These are phyloP conservation scores for Hydrozoanthus tunicans DNA, from an alignment of 64 coral and sea anemone species.

Conservation along the genomic window DNA sequence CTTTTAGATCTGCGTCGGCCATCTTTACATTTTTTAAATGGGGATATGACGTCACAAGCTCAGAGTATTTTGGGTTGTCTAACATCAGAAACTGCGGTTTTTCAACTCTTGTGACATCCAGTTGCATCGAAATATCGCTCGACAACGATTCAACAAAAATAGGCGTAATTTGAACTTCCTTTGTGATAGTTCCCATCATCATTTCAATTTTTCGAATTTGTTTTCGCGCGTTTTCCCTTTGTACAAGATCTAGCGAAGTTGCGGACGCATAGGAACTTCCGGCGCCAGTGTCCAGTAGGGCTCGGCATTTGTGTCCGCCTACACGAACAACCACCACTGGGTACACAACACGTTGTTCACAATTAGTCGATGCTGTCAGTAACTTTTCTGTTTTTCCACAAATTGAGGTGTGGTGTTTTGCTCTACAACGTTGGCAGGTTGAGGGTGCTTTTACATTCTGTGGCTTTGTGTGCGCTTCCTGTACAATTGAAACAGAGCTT, in stretches of 20 bases:
- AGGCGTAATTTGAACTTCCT: slow-evolving; percentile 11
- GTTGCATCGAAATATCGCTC: slow-evolving; percentile 5
- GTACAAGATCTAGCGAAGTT: background rate
- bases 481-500: slow-evolving; percentile 65
- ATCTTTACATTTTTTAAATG: slow-evolving; percentile 43
- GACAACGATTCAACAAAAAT: slow-evolving; percentile 20
- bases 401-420: slow-evolving; percentile 27
- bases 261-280: slow-evolving; percentile 36
- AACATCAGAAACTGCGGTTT: slow-evolving; percentile 44
- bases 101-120: slow-evolving; percentile 54
- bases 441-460: slow-evolving; percentile 38
- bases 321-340: background rate
- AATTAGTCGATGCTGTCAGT: background rate
- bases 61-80: slow-evolving; percentile 59
- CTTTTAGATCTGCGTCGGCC: slow-evolving; percentile 33
- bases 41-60: slow-evolving; percentile 1
- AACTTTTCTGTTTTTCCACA: background rate
- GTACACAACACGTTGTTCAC: background rate
- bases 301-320: background rate
- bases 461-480: background rate
- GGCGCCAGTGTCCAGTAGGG: slow-evolving; percentile 16
- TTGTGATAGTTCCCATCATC: slow-evolving; percentile 27
- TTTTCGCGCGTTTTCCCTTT: background rate
- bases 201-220: slow-evolving; percentile 32
- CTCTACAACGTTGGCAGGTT: slow-evolving; percentile 21